Evolutionary conservation across 2,888 invertebrate genomes (phyloP), one percentile per base, ranked within the genome.

Genomic region (Carterocephalus palaemon): DNA sequence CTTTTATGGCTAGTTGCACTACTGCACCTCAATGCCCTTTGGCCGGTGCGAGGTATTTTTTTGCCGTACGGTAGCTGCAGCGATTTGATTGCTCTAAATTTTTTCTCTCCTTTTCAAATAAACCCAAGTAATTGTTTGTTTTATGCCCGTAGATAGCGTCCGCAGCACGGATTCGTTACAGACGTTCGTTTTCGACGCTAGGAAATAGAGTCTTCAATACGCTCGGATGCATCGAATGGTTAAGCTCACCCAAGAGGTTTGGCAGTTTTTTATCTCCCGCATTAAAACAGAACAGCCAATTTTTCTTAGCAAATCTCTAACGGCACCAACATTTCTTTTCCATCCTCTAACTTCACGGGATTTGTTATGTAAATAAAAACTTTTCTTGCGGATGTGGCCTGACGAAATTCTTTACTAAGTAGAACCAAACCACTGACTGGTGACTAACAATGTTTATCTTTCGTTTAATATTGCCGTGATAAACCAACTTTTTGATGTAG

Each of bases 121-220:
- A 83, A 83, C 75, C 76, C 61, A 75, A 81, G 82, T 84, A 85
- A 86, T 85, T 85, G 85, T 86, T 86, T 86, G 86, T 85, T 86
- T 83, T 85, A 85, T 78, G 72, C 67, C 72, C 69, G 72, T 75
- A 77, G 80, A 79, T 83, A 79, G 79, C 75, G 73, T 79, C 74
- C 75, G 75, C 75, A 64, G 70, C 23, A 70, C 73, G 69, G 72
- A 80, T 84, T 83, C 75, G 81, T 78, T 75, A 80, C 80, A 76
- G 76, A 75, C 64, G 69, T 72, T 77, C 64, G 68, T 74, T 78
- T 74, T 79, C 56, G 69, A 63, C 62, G 63, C 70, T 70, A 73
- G 73, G 75, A 77, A 80, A 83, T 81, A 74, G 71, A 83, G 76
- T 70, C 76, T 74, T 83, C 72, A 78, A 70, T 74, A 75, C 71